A percentile compares a stretch with the other conserved stretches of the same genome.
Conservation (phyloP, 2,888 invertebrate genomes). For the Eilema depressum region DNA sequence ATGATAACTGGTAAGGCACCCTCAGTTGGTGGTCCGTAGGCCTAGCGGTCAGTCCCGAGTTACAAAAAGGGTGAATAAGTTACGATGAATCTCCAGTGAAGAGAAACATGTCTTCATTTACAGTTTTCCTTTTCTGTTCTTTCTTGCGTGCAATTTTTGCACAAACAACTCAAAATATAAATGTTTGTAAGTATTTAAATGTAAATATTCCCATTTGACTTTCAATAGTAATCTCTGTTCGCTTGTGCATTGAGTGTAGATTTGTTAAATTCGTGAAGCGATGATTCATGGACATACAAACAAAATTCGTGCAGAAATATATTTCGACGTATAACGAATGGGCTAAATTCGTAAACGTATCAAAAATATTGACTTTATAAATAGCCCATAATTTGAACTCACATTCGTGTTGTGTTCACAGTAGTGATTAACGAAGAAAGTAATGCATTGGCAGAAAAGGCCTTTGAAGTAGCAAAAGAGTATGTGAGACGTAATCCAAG, state of each 20-base stretch:
- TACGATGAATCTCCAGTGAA: constrained; percentile 29
- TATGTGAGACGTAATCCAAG: constrained; percentile 90
- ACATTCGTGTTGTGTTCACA: constrained; percentile 63
- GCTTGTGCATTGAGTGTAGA: constrained; percentile 4
- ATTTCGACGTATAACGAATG: constrained; percentile 19
- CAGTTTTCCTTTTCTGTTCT: constrained; percentile 57
- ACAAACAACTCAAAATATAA: constrained; percentile 91
- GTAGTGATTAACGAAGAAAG: constrained; percentile 92
- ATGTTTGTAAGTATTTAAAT: constrained; percentile 88
- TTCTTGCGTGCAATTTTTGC: constrained; percentile 58
- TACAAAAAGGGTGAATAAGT: constrained; percentile 17
- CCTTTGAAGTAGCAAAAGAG: constrained; percentile 90
- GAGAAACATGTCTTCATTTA: constrained; percentile 48
- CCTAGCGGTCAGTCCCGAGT: constrained; percentile 29
- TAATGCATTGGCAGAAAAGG: constrained; percentile 90
- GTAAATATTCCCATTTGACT: constrained; percentile 1
- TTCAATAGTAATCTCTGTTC: constrained; percentile 17
- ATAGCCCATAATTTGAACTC: constrained; percentile 22
- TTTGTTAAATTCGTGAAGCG: constrained; percentile 23
- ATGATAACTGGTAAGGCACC: constrained; percentile 49
- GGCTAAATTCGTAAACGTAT: constrained; percentile 13
- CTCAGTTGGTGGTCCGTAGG: constrained; percentile 45
- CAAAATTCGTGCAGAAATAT: constrained; percentile 27
- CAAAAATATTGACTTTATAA: constrained; percentile 23
- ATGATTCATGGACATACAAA: constrained; percentile 37